Evolutionary conservation across 2,888 invertebrate genomes (phyloP).

Genomic region (Gastracanthus pulcherrimus): DNA sequence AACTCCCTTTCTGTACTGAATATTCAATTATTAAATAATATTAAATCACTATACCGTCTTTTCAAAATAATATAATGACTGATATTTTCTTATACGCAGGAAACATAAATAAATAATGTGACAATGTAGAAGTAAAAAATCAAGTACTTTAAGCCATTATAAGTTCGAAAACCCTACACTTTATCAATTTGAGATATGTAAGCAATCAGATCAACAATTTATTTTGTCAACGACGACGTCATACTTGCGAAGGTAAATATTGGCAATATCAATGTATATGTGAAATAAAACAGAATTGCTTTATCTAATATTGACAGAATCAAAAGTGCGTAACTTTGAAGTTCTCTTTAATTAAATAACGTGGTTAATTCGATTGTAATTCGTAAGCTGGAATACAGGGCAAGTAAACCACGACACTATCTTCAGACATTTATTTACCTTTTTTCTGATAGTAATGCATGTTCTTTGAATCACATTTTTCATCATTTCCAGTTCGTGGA

Average conservation of each 20-base stretch:
- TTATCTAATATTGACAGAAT: neutral
- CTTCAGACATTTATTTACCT: neutral
- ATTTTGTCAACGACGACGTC: neutral
- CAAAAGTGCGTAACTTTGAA: constrained; percentile 26
- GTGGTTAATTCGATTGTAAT: constrained; percentile 33
- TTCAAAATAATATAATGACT: neutral
- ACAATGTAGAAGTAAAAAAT: constrained; percentile 1
- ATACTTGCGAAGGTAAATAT: constrained; percentile 20
- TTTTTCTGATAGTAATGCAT: constrained; percentile 7
- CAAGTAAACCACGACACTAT: constrained; percentile 33
- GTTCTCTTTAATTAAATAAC: constrained; percentile 31
- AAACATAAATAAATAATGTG: constrained; percentile 13
- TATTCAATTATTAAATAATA: neutral
- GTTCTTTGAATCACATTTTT: constrained; percentile 19
- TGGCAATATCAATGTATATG: neutral
- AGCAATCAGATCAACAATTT: constrained; percentile 1
- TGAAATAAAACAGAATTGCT: constrained; percentile 7
- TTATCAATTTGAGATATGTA: constrained; percentile 17
- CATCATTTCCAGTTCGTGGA: neutral
- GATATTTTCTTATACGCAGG: constrained; percentile 23
- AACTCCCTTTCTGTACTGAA: neutral
- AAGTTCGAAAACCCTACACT: constrained; percentile 1
- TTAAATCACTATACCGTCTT: neutral
- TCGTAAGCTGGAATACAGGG: constrained; percentile 17
- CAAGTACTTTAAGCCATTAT: neutral